phyloP scores from a whole-genome alignment of 2,888 invertebrate genomes.

The Eumacrocentrus americanus region DNA sequence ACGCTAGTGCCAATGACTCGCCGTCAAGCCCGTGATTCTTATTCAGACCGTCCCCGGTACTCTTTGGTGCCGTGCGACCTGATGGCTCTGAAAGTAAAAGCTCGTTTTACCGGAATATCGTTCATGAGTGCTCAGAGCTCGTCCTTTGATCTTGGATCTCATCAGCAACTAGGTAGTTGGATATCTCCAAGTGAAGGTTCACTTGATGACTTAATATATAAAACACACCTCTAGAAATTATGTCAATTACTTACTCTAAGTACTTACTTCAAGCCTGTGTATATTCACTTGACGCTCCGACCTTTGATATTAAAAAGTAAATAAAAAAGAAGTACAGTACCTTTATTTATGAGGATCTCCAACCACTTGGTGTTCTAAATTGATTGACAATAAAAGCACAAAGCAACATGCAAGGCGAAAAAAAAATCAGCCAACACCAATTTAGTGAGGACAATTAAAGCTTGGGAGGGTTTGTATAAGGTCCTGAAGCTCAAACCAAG shows the following conservation, averaged over 20 bases:
- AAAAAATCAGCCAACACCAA: neutral
- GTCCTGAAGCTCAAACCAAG: neutral
- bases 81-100: constrained; percentile 59
- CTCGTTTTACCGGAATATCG: neutral
- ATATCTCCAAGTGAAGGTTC: neutral
- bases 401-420: constrained; percentile 1
- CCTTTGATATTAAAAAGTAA: neutral
- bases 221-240: neutral
- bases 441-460: neutral
- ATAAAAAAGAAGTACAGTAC: constrained; percentile 8
- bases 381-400: neutral
- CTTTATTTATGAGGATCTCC: neutral
- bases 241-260: neutral
- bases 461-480: neutral
- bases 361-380: neutral
- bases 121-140: neutral
- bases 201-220: neutral
- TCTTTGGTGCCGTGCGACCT: constrained; percentile 59
- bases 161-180: no score
- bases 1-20: constrained; percentile 55
- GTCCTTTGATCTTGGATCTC: no score
- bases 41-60: constrained; percentile 61
- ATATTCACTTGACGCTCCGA: neutral
- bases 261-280: neutral
- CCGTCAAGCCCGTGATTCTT: constrained; percentile 55